These are phyloP conservation scores for Dryadula phaetusa DNA, from an alignment of 2,888 invertebrate genomes.

Conservation along the genomic window DNA sequence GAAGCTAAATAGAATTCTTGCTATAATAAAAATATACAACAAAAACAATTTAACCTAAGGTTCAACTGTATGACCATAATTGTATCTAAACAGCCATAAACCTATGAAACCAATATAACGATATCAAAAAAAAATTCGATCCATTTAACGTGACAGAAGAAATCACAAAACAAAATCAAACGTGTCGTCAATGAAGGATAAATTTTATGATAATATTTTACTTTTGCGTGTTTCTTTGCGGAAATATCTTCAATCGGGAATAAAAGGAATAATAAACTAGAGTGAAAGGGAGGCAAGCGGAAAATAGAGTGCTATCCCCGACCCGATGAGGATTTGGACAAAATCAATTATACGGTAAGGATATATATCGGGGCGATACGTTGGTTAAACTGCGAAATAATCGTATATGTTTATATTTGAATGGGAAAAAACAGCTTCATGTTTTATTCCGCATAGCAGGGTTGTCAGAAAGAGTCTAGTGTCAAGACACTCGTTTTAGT, in stretches of 20 bases:
- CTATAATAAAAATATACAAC: too few relatives aligned
- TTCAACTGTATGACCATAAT: too few relatives aligned
- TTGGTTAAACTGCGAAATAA: constrained; percentile 21
- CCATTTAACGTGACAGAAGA: constrained; percentile 22
- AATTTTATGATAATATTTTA: constrained; percentile 32
- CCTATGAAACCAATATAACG: neutral
- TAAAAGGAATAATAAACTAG: constrained; percentile 36
- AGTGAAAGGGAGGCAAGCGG: constrained; percentile 39
- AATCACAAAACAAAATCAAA: constrained; percentile 24
- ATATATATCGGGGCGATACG: neutral
- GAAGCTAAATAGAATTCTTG: too few relatives aligned
- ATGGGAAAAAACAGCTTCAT: too few relatives aligned
- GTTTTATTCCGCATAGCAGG: too few relatives aligned
- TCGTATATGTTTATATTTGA: neutral
- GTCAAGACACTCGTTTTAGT: too few relatives aligned
- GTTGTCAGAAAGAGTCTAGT: too few relatives aligned
- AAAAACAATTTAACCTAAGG: too few relatives aligned
- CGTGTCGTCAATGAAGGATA: constrained; percentile 24
- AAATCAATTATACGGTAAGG: constrained; percentile 41
- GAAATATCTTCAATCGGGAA: constrained; percentile 28
- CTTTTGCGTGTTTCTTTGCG: constrained; percentile 27
- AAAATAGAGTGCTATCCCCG: constrained; percentile 41
- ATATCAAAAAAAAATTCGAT: constrained; percentile 14
- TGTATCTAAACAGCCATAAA: neutral
- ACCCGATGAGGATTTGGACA: constrained; percentile 33